Base-by-base conservation (phyloP, 2,113 vertebrate species). In the Meleagris gallopavo region DNA sequence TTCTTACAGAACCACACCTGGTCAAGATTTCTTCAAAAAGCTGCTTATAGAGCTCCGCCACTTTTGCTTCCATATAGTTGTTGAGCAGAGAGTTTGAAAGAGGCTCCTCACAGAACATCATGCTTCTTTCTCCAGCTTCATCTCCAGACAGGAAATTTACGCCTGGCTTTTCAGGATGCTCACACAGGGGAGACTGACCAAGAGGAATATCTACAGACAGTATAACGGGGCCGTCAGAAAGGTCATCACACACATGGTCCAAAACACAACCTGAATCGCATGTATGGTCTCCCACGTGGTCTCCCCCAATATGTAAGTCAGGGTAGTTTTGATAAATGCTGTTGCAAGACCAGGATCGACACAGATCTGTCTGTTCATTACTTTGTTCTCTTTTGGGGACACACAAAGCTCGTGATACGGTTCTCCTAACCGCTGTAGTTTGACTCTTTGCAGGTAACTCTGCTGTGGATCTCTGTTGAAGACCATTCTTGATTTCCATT, bases 31-130 rank as follows among this genome's bases (percentile, higher is more conserved):
- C 99, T 46, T 99, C 98, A 92, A 99, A 97, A 88, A 99, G 97
- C 85, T 98, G 97, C 79, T 99, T 98, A 69, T 99, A 99, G n/a
- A 99, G 97, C 96, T 99, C 98, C 18, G 97, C 96, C 57, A 99
- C 96, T 91, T 99, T 98, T 40, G 97, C 98, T 60, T 99, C 98
- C 97, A 99, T 95, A 57, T 99, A 98, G 19, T 96, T 98, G 46
- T 99, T 99, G 88, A 99, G 98, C 43, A 96, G 11, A 0, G 98
- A 99, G 97, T 98, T 99, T 20, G 99, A 99, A 61, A 99, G 97
- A 3, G 98, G 98, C 93, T 98, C 98, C 64, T 98, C 83, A 10
- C 94, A 95, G 65, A 97, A 72, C 34, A 90, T 7, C 11, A 97
- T 97, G 40, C 98, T 98, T 93, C 76, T 96, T 70, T 98, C 98